phyloP scores from a whole-genome alignment of 2,888 invertebrate genomes.

The Agriotes lineatus region DNA sequence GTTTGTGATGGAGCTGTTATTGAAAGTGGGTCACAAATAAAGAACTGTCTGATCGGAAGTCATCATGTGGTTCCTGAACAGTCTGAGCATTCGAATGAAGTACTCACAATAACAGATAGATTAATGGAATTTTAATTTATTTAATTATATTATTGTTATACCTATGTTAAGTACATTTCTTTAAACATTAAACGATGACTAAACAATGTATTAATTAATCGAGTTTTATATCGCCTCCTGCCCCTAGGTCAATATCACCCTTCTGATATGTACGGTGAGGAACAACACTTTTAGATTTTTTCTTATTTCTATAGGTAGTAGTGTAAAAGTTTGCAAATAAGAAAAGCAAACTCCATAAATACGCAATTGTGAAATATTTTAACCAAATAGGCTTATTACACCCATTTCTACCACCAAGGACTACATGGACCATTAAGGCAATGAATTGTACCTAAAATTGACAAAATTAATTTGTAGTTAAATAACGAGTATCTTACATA shows the following conservation, averaged over 20 bases:
- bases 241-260: slow-evolving; percentile 9
- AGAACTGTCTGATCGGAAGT: slow-evolving; percentile 83
- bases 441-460: slow-evolving; percentile 49
- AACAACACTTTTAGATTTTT: too few species aligned
- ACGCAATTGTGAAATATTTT: slow-evolving; percentile 48
- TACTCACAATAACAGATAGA: slow-evolving; percentile 68
- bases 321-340: slow-evolving; percentile 50
- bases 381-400: slow-evolving; percentile 49
- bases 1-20: slow-evolving; percentile 80
- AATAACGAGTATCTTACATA: too few species aligned
- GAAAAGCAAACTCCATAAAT: slow-evolving; percentile 47
- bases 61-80: slow-evolving; percentile 71
- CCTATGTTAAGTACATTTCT: neutral
- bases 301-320: slow-evolving; percentile 38
- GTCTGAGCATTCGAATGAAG: slow-evolving; percentile 68
- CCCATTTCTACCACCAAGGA: slow-evolving; percentile 43
- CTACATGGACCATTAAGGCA: slow-evolving; percentile 46
- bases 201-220: too few species aligned
- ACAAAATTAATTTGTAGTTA: too few species aligned
- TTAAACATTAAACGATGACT: neutral
- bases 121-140: slow-evolving; percentile 69
- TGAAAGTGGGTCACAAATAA: slow-evolving; percentile 76
- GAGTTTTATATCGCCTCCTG: slow-evolving; percentile 42
- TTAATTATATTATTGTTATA: neutral
- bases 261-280: too few species aligned